These are phyloP conservation scores for Melierax canorus DNA, from an alignment of 2,113 vertebrate species.

Conservation along the genomic window DNA sequence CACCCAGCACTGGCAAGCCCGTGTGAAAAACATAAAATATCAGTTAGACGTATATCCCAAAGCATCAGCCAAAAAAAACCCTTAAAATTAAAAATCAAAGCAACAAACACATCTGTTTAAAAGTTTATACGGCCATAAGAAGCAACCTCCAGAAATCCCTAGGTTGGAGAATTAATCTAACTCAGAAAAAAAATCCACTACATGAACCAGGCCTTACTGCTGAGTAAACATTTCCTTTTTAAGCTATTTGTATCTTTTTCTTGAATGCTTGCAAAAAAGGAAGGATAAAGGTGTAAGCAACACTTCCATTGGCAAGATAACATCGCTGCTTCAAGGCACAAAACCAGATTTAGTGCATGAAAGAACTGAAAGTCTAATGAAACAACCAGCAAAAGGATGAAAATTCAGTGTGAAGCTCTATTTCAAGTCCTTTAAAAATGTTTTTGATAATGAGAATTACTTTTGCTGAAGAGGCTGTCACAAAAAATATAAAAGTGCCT, in stretches of 20 bases:
- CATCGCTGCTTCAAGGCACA: background rate
- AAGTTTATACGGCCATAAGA: background rate
- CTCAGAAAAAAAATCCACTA: background rate
- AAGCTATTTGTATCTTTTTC: background rate
- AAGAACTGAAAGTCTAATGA: background rate
- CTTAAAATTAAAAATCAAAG: background rate
- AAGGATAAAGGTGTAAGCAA: background rate
- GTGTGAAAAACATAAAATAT: background rate
- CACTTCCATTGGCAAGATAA: background rate
- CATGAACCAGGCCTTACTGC: background rate
- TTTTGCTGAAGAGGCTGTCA: background rate
- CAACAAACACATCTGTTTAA: background rate
- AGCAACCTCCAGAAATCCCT: background rate
- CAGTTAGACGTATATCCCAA: background rate
- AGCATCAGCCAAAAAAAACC: background rate
- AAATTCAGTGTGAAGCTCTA: background rate
- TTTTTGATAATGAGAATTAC: background rate
- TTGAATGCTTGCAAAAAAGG: rapidly evolving
- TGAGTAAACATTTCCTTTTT: background rate
- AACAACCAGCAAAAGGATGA: background rate
- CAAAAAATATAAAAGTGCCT: background rate
- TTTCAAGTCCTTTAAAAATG: background rate
- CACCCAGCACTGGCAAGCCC: background rate
- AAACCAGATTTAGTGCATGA: background rate
- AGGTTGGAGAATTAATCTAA: background rate